These are phyloP conservation scores for Procambarus virginalis DNA, from an alignment of 1,140 invertebrate genomes.

Conservation along the genomic window DNA sequence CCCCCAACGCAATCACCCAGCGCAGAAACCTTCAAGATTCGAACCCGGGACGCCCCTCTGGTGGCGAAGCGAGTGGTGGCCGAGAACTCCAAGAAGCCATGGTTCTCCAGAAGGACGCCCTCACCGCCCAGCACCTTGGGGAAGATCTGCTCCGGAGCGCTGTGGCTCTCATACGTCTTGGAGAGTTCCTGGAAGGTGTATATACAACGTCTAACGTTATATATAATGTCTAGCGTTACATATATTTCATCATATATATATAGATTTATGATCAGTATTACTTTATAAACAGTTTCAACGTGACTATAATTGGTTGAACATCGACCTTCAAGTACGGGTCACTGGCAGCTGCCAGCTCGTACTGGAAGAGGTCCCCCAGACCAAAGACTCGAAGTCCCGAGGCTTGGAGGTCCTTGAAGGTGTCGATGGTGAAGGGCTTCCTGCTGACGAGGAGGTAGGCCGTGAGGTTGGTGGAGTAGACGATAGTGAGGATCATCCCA, in stretches of 20 bases:
- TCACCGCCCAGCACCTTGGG: background rate
- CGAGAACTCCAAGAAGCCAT: background rate
- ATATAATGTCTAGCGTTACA: background rate
- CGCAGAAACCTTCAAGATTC: constrained; percentile 16
- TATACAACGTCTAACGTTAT: background rate
- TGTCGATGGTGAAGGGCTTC: background rate
- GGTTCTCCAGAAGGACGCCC: constrained; percentile 2
- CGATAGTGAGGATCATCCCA: constrained; percentile 14
- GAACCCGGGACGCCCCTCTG: background rate
- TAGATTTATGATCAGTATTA: background rate
- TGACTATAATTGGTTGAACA: background rate
- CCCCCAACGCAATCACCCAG: too few relatives aligned
- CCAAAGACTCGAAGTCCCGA: constrained; percentile 4
- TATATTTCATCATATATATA: background rate
- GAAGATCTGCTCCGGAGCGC: background rate
- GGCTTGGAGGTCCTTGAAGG: constrained; percentile 5
- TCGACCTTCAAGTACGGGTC: constrained; percentile 17
- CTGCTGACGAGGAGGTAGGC: constrained; percentile 6
- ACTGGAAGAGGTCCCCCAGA: background rate
- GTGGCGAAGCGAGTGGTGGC: constrained; percentile 3
- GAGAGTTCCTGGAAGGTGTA: background rate
- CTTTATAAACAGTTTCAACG: background rate
- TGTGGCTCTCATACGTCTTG: background rate
- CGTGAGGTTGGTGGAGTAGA: constrained; percentile 36
- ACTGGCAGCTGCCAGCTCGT: constrained; percentile 4